A percentile compares a stretch with the other conserved stretches of the same genome.
These are phyloP conservation scores for Gastrophryne carolinensis DNA, from an alignment of 2,797 vertebrate species.

Conservation along the genomic window DNA sequence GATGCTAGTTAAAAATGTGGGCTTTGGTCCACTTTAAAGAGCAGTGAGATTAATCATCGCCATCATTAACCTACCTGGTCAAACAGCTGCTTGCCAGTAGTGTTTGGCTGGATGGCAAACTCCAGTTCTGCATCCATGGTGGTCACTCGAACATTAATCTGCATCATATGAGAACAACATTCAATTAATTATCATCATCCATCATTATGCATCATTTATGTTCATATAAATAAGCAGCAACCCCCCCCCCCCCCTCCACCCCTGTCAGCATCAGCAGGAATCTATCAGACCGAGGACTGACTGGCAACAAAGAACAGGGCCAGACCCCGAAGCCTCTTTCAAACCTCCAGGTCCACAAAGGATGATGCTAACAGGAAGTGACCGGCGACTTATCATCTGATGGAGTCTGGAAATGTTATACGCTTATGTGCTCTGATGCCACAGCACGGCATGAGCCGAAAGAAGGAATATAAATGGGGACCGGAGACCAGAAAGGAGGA, in stretches of 20 bases:
- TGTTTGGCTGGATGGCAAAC: constrained; percentile 96
- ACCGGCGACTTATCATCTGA: not conserved
- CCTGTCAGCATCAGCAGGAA: too few relatives aligned
- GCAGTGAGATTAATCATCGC: too few relatives aligned
- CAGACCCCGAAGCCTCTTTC: not conserved
- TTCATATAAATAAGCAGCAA: too few relatives aligned
- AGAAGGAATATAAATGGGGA: not conserved
- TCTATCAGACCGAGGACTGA: not conserved
- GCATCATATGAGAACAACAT: constrained; percentile 52
- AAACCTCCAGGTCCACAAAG: not conserved
- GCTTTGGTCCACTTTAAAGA: too few relatives aligned
- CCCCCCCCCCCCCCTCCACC: too few relatives aligned
- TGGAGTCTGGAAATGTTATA: not conserved
- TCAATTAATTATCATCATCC: too few relatives aligned
- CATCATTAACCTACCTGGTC: too few relatives aligned
- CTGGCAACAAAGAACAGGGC: not conserved
- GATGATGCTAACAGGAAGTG: not conserved
- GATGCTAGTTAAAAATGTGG: too few relatives aligned
- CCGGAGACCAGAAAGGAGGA: too few relatives aligned
- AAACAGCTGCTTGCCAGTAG: constrained; percentile 96
- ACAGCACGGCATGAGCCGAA: not conserved
- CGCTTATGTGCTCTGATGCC: not conserved
- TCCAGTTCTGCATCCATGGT: constrained; percentile 98
- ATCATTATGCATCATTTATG: too few relatives aligned
- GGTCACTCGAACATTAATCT: constrained; percentile 96